A percentile compares a stretch with the other conserved stretches of the same genome.
Conservation (phyloP, 2,797 vertebrate genomes). For the Sebastes elongatus region DNA sequence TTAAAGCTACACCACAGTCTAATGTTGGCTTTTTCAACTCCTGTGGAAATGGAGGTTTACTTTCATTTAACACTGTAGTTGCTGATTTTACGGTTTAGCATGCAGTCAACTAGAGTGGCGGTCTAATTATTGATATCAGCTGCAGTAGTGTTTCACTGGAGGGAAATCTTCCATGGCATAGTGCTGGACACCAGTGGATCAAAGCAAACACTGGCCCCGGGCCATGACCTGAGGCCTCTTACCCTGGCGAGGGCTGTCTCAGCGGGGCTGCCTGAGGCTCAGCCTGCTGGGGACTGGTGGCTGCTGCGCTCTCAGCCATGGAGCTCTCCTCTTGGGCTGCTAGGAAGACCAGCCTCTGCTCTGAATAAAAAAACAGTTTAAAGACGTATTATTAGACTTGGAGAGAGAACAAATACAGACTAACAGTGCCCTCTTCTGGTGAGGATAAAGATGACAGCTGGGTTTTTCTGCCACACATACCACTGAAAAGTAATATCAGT, state of each 20-base stretch:
- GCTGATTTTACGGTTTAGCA: not conserved
- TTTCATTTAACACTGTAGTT: not conserved
- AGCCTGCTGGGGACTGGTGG: constrained; percentile 85
- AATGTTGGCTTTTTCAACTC: not conserved
- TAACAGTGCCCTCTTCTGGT: constrained; percentile 49
- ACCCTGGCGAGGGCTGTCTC: constrained; percentile 89
- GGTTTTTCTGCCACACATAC: not conserved
- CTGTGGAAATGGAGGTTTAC: not conserved
- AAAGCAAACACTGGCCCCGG: constrained; percentile 26
- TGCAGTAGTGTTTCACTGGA: constrained; percentile 7
- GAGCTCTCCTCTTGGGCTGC: constrained; percentile 89
- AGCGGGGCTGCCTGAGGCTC: constrained; percentile 88
- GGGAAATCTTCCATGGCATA: constrained; percentile 5
- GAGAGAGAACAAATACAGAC: not conserved
- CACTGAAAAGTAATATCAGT: not conserved
- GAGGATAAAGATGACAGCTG: not conserved
- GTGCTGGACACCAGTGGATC: constrained; percentile 12
- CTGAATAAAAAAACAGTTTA: constrained; percentile 69
- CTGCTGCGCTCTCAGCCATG: constrained; percentile 80
- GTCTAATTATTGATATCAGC: constrained; percentile 22
- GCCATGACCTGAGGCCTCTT: constrained; percentile 52
- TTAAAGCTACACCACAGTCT: not conserved
- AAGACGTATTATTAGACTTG: not conserved
- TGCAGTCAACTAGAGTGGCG: not conserved
- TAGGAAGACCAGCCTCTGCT: constrained; percentile 93